Evolutionary conservation across 2,888 invertebrate species (phyloP).

Genomic region (Tortricodes alternella): DNA sequence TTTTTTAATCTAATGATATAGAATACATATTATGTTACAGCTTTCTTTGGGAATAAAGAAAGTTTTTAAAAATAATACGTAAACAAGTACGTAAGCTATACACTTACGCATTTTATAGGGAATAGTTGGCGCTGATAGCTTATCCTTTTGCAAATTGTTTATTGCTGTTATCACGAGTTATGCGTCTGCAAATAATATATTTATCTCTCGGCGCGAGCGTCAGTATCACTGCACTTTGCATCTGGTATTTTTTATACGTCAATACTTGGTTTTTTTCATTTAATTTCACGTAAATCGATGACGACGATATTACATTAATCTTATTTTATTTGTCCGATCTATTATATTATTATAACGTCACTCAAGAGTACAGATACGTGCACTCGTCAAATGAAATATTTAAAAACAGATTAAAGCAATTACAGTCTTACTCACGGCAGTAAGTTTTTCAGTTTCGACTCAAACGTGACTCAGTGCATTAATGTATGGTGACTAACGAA

Average conservation of each 20-base stretch:
- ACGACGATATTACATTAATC: no score
- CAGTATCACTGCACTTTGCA: not conserved
- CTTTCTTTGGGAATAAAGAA: no score
- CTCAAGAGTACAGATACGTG: not conserved
- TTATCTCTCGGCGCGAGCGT: not conserved
- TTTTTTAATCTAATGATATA: no score
- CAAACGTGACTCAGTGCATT: slow-evolving; percentile 68
- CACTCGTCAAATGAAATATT: not conserved
- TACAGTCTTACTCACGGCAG: slow-evolving; percentile 56
- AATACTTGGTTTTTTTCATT: not conserved
- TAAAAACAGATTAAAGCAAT: slow-evolving; percentile 15
- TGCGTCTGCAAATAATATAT: not conserved
- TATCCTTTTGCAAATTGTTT: not conserved
- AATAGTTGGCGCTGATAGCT: not conserved
- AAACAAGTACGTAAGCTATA: not conserved
- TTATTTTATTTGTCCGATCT: no score
- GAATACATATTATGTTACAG: no score
- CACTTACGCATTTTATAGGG: not conserved
- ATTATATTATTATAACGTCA: no score
- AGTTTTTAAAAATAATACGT: no score
- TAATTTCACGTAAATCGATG: not conserved
- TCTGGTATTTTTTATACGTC: slow-evolving; percentile 4
- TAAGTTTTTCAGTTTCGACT: slow-evolving; percentile 67
- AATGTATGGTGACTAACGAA: slow-evolving; percentile 63
- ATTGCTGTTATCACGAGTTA: not conserved